Evolutionary conservation across 2,888 invertebrate species (phyloP).

Genomic region (Papilio gigon): DNA sequence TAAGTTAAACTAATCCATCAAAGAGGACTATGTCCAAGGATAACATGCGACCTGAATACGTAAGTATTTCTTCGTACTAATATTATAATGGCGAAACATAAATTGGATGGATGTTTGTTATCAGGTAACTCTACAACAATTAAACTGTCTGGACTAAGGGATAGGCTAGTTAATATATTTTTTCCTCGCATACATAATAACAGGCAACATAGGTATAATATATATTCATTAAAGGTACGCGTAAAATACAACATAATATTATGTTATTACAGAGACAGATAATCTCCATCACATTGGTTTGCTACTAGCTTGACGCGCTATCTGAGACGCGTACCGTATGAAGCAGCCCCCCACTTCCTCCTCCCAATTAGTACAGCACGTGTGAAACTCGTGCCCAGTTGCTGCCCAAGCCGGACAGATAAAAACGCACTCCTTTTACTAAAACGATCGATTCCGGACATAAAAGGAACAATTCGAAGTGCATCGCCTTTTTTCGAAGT

Average conservation of each 20-base stretch:
- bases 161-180: too few species aligned
- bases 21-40: background rate
- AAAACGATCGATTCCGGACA: constrained; percentile 81
- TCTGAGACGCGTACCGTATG: background rate
- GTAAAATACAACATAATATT: too few species aligned
- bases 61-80: background rate
- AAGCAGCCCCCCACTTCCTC: constrained; percentile 15
- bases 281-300: background rate
- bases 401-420: constrained; percentile 64
- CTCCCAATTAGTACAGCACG: constrained; percentile 73
- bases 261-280: too few species aligned
- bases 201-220: too few species aligned
- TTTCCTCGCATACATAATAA: too few species aligned
- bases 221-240: too few species aligned
- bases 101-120: too few species aligned
- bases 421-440: constrained; percentile 76
- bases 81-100: background rate
- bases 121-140: too few species aligned
- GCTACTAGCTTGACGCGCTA: background rate
- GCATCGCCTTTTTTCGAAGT: constrained; percentile 81
- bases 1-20: constrained; percentile 14
- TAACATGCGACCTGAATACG: background rate
- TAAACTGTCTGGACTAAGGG: too few species aligned
- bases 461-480: constrained; percentile 81
- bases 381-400: constrained; percentile 67